Evolutionary conservation across 2,797 vertebrate genomes (phyloP).

Genomic region (Sus cebifrons): DNA sequence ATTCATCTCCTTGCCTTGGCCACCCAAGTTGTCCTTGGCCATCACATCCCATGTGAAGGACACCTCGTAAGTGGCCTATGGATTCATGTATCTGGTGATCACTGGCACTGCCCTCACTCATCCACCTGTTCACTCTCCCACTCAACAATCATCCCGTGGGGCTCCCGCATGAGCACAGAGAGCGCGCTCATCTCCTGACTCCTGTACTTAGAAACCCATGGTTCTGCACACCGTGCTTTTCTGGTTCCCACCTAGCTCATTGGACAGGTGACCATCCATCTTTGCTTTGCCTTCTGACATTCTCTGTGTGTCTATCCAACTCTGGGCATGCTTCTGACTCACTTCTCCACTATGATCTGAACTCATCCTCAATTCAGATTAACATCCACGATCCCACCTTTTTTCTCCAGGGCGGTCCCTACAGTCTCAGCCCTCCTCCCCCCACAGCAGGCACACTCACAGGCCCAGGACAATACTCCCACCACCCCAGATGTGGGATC

Average conservation of each 20-base stretch:
- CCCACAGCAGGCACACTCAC: background rate
- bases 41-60: background rate
- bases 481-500: background rate
- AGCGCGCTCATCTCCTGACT: accelerated
- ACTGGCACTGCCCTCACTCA: background rate
- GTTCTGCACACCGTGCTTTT: background rate
- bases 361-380: background rate
- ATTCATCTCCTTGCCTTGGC: background rate
- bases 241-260: background rate
- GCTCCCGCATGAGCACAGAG: background rate
- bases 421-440: background rate
- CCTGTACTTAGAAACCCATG: too few relatives aligned
- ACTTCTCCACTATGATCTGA: background rate
- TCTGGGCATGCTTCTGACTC: background rate
- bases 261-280: background rate
- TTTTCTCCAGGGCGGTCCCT: background rate
- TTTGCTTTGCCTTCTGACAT: background rate
- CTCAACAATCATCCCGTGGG: background rate
- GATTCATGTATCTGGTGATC: accelerated
- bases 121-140: background rate
- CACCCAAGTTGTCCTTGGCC: background rate
- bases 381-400: background rate
- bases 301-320: background rate
- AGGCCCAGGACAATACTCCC: background rate
- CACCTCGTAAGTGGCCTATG: background rate